Evolutionary conservation across 1,140 invertebrate genomes (phyloP).

Genomic region (Brachionus calyciflorus): DNA sequence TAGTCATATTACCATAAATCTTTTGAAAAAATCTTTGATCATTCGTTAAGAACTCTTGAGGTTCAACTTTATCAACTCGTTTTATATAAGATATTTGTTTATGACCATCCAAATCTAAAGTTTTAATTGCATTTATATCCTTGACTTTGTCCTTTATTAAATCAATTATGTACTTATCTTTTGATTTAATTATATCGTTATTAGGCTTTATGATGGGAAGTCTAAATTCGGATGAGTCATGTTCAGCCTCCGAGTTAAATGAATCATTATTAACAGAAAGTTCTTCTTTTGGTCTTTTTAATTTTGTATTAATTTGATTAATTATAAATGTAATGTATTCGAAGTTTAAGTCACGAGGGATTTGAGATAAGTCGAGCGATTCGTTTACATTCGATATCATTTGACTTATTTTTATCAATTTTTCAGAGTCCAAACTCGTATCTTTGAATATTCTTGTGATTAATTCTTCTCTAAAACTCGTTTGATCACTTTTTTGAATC

Average conservation of each 20-base stretch:
- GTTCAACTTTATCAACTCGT: neutral
- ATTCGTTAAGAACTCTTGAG: slow-evolving; percentile 50
- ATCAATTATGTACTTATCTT: slow-evolving; percentile 12
- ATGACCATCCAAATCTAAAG: neutral
- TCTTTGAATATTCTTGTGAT: neutral
- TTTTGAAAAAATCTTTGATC: slow-evolving; percentile 54
- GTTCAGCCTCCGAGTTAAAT: neutral
- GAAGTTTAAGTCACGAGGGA: neutral
- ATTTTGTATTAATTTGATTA: neutral
- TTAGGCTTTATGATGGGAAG: slow-evolving; percentile 30
- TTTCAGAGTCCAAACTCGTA: slow-evolving; percentile 2
- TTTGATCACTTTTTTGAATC: neutral
- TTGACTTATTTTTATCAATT: slow-evolving; percentile 4
- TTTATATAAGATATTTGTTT: neutral
- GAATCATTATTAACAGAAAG: neutral
- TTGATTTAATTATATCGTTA: neutral
- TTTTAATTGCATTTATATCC: slow-evolving; percentile 11
- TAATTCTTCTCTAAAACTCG: neutral
- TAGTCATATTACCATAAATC: slow-evolving; percentile 56
- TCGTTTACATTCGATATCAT: neutral
- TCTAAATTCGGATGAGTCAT: neutral
- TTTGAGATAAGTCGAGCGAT: neutral
- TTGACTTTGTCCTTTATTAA: slow-evolving; percentile 24
- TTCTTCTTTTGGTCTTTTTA: slow-evolving; percentile 4
- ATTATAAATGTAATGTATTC: slow-evolving; percentile 7